Evolutionary conservation across 2,888 invertebrate genomes (phyloP), one percentile per base, ranked within the genome.

Genomic region (Drosophila quinaria): DNA sequence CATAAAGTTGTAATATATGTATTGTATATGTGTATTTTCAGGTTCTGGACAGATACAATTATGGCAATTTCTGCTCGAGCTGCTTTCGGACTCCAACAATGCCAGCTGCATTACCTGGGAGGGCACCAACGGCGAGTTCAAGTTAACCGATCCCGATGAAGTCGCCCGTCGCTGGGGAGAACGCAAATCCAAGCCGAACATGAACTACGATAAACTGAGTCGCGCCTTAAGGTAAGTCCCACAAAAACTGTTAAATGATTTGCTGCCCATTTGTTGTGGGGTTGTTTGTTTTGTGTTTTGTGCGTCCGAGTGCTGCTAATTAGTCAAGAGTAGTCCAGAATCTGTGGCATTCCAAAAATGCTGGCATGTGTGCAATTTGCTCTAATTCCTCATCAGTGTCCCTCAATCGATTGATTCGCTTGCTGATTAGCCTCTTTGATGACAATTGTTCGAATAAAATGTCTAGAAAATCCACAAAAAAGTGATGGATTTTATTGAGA

Each of bases 191-290:
- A 99, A 99, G 93, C 99, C 99, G 47, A 99, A 99, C 94, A 99
- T 99, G 99, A 99, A 99, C 94, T 99, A 99, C 94, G 99, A 99
- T 94, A 99, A 99, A 94, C 95, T 99, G 90, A 98, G 98, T 93
- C 95, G 99, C 84, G 99, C 99, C 56, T 94, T 99, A 91, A 96
- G 98, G 96, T 99, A 95, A 94, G 93, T 74, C 49, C 5, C 3
- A 19, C 13, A 50, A 51, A 47, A 58, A 1, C 19, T 29, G 0
- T 42, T 3, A 19, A n/a, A 10, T 29, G 37, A 47, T 37, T 41
- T 44, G 15, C 29, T n/a, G 25, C 29, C 37, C 19, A 25, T 8
- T 35, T 29, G 8, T 22, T 6, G 3, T 13, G 31, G 71, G 81
- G 84, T 83, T 35, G 25, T 25, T 25, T 25, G 22, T 25, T 25